These are phyloP conservation scores for Chloropsis cyanopogon DNA, from an alignment of 2,113 vertebrate species.

Conservation along the genomic window DNA sequence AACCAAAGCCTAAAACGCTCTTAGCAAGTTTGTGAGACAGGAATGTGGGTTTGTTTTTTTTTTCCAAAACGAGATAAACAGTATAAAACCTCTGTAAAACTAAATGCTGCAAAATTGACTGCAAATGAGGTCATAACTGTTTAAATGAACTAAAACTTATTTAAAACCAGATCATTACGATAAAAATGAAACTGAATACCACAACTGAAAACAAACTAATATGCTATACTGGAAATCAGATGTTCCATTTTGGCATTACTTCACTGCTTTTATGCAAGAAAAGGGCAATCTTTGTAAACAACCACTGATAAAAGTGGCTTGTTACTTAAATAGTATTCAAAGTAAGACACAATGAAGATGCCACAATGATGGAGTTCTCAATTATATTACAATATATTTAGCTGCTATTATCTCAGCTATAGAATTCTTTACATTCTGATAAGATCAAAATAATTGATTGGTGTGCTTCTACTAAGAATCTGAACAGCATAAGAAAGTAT, in stretches of 20 bases:
- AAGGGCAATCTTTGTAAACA: constrained; percentile 28
- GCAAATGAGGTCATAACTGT: background rate
- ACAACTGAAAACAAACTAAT: background rate
- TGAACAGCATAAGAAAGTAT: background rate
- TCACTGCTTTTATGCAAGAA: background rate
- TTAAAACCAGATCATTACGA: background rate
- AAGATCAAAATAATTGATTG: constrained; percentile 61
- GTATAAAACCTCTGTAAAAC: background rate
- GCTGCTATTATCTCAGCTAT: constrained; percentile 35
- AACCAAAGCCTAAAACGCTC: background rate
- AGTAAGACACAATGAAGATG: constrained; percentile 40
- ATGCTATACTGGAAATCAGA: background rate
- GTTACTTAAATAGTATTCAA: constrained; percentile 34
- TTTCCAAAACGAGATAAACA: background rate
- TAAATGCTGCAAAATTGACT: background rate
- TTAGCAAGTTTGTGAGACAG: background rate
- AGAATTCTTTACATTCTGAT: constrained; percentile 40
- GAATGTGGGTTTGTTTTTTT: background rate
- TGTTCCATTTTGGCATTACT: background rate
- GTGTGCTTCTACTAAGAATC: constrained; percentile 17
- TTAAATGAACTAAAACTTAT: background rate
- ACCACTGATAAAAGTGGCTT: background rate
- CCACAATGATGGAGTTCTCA: constrained; percentile 54
- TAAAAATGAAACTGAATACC: background rate
- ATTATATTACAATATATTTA: constrained; percentile 51